Evolutionary conservation across 2,113 vertebrate genomes (phyloP).

Genomic region (Apeltes quadracus): DNA sequence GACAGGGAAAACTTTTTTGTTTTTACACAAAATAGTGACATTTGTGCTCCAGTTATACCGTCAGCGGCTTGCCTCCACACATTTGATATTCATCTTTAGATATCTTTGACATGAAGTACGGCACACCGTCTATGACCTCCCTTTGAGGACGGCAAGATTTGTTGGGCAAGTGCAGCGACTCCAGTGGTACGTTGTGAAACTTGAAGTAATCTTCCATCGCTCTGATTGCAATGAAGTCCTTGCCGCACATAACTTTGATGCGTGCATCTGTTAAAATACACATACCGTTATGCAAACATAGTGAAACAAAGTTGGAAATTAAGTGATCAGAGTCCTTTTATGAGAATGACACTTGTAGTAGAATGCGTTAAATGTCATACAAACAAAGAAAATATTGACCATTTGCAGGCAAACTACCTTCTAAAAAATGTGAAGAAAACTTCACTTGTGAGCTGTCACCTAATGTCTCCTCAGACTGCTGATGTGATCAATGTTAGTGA

Average conservation of each 20-base stretch:
- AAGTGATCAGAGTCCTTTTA: background rate
- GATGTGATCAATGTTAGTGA: background rate
- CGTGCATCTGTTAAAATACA: slow-evolving; percentile 59
- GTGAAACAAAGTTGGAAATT: background rate
- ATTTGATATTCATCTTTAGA: slow-evolving; percentile 62
- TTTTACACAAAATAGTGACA: background rate
- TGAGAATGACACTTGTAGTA: background rate
- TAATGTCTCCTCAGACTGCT: background rate
- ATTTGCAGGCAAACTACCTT: background rate
- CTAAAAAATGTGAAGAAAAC: background rate
- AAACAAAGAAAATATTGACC: background rate
- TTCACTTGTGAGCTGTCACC: too few species aligned
- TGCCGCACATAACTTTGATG: slow-evolving; percentile 68
- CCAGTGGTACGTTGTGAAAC: slow-evolving; percentile 69
- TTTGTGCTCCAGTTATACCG: slow-evolving; percentile 52
- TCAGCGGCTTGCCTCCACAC: slow-evolving; percentile 71
- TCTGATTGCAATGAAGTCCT: slow-evolving; percentile 66
- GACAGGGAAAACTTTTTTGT: background rate
- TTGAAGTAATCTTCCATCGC: slow-evolving; percentile 73
- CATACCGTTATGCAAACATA: background rate
- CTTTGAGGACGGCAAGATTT: slow-evolving; percentile 63
- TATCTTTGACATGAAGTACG: slow-evolving; percentile 66
- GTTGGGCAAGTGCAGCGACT: slow-evolving; percentile 74
- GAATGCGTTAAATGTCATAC: background rate
- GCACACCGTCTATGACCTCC: slow-evolving; percentile 44